Base-by-base conservation (phyloP, 2,113 vertebrate genomes). In the Ancistrus triradiatus region DNA sequence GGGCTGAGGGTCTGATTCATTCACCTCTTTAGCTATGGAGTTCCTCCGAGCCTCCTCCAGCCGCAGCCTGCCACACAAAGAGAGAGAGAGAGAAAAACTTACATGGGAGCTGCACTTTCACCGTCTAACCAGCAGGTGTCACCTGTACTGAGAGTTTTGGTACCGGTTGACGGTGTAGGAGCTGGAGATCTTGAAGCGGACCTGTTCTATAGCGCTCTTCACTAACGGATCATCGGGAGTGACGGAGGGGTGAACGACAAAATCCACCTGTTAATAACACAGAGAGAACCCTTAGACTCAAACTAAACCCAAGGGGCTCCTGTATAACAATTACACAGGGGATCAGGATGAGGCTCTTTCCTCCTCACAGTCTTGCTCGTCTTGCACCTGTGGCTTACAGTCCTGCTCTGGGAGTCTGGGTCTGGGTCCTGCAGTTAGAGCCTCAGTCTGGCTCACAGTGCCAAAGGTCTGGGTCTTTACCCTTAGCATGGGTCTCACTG, bases 181-280 rank as follows among this genome's bases (percentile, higher is more conserved):
- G 56, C 89, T 94, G 80, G 94, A 95, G 78, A 99, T 94, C 11
- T 83, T 90, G 83, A 98, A 95, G 4, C 95, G 93, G 68, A 95
- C 85, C 81, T 99, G 94, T 53, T 99, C 94, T 0, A 99, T 93
- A 55, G 92, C 84, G 1, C 91, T 90, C 48, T 66, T 88, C 40
- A 99, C 89, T 0, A 92, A 74, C 0, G 92, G 90, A 65, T 99
- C 93, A 0, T 63, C 87, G 11, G 92, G 91, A 56, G 89, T 85
- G 78, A 99, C 76, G 0, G 95, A 97, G 0, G 96, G 95, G 78
- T 99, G 92, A 19, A 93, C 95, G 0, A 97, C 84, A 66, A 99
- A 86, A 55, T 98, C 92, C 14, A 97, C 83, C 96, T 99, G 78
- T 7, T n/a, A n/a, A n/a, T n/a, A n/a, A 49, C 68, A 40, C 6